phyloP scores from a whole-genome alignment of 1,140 invertebrate species.

The Lethrus apterus region DNA sequence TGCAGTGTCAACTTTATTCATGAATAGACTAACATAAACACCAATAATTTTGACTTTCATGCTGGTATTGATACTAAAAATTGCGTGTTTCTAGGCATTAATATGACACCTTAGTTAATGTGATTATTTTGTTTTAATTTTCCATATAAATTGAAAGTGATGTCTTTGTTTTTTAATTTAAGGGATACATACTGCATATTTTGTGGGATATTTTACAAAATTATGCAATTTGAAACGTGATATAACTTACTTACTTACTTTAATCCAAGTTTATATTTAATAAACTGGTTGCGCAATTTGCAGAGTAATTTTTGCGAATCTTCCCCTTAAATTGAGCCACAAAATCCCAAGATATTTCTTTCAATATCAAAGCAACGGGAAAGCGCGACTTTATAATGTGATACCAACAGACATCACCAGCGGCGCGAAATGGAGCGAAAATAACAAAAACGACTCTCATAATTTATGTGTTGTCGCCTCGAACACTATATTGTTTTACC shows the following conservation, averaged over 20 bases:
- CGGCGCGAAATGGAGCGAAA: conserved; percentile 19
- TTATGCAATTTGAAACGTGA: no score
- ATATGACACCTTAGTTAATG: no score
- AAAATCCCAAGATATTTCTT: conserved; percentile 20
- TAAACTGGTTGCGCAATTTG: conserved; percentile 16
- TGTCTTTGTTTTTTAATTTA: no score
- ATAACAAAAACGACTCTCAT: conserved; percentile 20
- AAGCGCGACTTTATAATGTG: conserved; percentile 17
- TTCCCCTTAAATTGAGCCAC: conserved; percentile 18
- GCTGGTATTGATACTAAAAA: no score
- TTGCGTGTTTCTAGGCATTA: no score
- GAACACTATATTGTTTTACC: conserved; percentile 16
- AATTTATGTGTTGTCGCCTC: conserved; percentile 20
- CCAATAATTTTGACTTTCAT: no score
- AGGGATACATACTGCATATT: no score
- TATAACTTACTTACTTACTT: no score
- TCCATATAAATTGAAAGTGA: no score
- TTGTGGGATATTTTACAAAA: no score
- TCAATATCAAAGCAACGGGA: conserved; percentile 18
- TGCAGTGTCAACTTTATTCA: conserved; percentile 32
- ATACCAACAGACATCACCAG: conserved; percentile 9
- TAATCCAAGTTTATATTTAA: conserved; percentile 18
- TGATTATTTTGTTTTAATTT: no score
- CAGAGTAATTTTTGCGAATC: conserved; percentile 18
- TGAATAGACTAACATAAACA: no score